These are phyloP conservation scores for Tetrax tetrax DNA, from an alignment of 2,113 vertebrate genomes.

Conservation along the genomic window DNA sequence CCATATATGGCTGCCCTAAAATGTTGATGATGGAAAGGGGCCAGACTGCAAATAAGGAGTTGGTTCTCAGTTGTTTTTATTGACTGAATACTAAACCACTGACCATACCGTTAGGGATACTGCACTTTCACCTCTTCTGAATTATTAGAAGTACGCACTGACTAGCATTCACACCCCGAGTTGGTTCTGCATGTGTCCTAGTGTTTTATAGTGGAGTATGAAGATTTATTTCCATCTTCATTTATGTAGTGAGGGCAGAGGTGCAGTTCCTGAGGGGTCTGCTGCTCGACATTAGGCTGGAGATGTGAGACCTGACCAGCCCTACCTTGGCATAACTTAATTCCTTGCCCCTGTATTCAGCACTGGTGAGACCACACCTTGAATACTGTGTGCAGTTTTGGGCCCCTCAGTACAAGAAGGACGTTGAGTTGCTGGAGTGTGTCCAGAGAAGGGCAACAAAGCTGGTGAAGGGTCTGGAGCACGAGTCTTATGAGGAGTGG, in stretches of 20 bases:
- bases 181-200: accelerated
- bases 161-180: neutral
- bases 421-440: too few species aligned
- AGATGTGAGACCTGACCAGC: neutral
- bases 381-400: too few species aligned
- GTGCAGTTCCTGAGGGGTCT: neutral
- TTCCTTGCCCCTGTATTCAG: too few species aligned
- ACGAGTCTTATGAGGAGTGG: too few species aligned
- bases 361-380: too few species aligned
- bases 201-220: neutral
- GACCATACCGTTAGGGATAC: neutral
- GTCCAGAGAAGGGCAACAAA: too few species aligned
- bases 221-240: neutral
- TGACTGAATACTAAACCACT: conserved; percentile 6
- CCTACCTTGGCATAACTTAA: neutral
- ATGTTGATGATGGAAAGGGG: neutral
- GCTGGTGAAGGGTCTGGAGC: too few species aligned
- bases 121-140: neutral
- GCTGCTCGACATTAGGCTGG: neutral
- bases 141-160: neutral
- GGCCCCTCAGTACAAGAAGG: too few species aligned
- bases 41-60: neutral
- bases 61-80: conserved; percentile 24
- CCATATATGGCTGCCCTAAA: neutral
- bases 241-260: neutral